Conservation (phyloP, 2,113 vertebrate genomes). For the Tichodroma muraria region DNA sequence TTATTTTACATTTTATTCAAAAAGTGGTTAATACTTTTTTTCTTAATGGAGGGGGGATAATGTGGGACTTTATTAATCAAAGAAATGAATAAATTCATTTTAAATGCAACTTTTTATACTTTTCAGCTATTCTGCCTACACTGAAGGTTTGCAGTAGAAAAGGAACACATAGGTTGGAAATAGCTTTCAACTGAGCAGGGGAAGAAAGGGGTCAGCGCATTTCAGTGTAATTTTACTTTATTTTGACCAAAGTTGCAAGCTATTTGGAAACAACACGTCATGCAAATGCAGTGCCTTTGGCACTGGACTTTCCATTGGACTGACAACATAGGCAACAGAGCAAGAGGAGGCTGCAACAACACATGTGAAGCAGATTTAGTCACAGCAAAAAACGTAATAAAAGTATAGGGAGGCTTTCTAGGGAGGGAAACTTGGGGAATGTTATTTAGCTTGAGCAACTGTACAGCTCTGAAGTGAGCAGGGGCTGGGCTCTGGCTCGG, state of each 20-base stretch:
- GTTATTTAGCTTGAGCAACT: neutral
- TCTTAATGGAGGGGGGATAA: neutral
- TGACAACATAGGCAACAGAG: neutral
- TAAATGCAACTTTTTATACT: neutral
- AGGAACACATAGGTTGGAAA: neutral
- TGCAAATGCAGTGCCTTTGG: neutral
- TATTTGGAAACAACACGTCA: neutral
- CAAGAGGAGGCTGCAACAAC: neutral
- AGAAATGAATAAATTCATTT: neutral
- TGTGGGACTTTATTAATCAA: neutral
- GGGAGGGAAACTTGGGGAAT: neutral
- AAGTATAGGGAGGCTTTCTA: neutral
- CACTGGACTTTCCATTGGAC: neutral
- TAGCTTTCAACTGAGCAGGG: neutral
- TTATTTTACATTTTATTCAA: neutral
- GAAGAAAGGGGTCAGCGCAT: neutral
- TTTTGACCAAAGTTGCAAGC: neutral
- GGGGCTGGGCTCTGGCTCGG: neutral
- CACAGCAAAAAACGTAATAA: neutral
- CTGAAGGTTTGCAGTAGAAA: neutral
- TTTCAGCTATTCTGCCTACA: neutral
- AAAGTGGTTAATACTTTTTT: neutral
- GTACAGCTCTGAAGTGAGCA: neutral
- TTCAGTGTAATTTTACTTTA: neutral
- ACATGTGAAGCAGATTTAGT: neutral